phyloP scores from a whole-genome alignment of 2,888 invertebrate genomes.

The Terebella lapidaria region DNA sequence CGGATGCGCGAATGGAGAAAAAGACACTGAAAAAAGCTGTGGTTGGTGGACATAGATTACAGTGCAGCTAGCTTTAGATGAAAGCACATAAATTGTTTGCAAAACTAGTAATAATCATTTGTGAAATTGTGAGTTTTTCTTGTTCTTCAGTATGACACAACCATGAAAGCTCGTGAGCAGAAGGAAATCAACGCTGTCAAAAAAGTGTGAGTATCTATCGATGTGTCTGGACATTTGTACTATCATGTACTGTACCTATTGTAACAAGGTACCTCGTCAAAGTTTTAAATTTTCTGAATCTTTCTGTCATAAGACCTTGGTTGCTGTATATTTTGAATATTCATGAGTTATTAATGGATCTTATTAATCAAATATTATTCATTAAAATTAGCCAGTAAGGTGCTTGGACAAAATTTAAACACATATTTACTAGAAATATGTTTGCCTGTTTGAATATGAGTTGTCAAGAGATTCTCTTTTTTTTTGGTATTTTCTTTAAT shows the following conservation, averaged over 20 bases:
- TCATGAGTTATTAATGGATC: too few relatives aligned
- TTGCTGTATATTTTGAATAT: too few relatives aligned
- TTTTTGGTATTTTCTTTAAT: too few relatives aligned
- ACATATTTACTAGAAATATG: too few relatives aligned
- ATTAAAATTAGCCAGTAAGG: too few relatives aligned
- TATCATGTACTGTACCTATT: background rate
- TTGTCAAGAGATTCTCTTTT: too few relatives aligned
- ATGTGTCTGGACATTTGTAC: background rate
- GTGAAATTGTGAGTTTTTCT: background rate
- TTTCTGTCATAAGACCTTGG: too few relatives aligned
- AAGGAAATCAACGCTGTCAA: conserved; percentile 40
- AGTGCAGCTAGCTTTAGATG: background rate
- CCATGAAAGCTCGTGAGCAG: conserved; percentile 40
- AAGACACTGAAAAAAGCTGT: conserved; percentile 45
- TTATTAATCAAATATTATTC: too few relatives aligned
- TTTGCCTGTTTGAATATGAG: too few relatives aligned
- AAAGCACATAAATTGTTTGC: too few relatives aligned
- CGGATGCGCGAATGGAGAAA: conserved; percentile 48
- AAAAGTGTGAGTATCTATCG: conserved; percentile 43
- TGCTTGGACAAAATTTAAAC: too few relatives aligned
- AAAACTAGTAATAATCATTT: too few relatives aligned
- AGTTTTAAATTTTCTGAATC: background rate
- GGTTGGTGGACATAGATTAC: conserved; percentile 29
- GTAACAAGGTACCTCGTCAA: background rate
- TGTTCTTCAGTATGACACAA: conserved; percentile 26